A percentile compares a stretch with the other conserved stretches of the same genome.
These are phyloP conservation scores for Archilochus colubris DNA, from an alignment of 2,113 vertebrate genomes.

Conservation along the genomic window DNA sequence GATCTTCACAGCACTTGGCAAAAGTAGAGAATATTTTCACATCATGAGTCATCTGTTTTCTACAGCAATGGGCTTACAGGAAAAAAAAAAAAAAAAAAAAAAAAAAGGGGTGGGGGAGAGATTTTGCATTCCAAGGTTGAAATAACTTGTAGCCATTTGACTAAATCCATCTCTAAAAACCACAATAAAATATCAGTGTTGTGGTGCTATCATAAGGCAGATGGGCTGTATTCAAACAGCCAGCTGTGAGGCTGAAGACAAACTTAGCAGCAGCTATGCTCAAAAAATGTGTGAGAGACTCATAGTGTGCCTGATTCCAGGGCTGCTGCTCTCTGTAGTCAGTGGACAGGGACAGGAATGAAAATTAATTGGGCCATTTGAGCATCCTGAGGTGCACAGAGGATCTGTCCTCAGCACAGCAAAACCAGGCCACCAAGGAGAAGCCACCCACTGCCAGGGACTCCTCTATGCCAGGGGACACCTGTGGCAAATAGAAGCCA, in stretches of 20 bases:
- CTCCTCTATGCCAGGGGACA: fast-evolving
- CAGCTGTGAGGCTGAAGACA: background rate
- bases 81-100: background rate
- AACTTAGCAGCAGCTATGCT: background rate
- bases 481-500: background rate
- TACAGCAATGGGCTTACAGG: background rate
- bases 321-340: background rate
- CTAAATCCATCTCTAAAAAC: background rate
- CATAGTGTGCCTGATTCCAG: background rate
- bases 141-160: conserved; percentile 8
- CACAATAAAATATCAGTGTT: background rate
- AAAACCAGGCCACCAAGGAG: background rate
- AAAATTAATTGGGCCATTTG: fast-evolving
- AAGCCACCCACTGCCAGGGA: background rate
- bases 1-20: background rate
- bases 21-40: background rate
- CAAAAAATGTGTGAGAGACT: background rate
- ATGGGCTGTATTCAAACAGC: background rate
- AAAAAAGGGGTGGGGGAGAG: background rate
- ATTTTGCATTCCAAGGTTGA: background rate
- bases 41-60: background rate
- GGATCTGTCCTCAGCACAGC: background rate
- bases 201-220: background rate
- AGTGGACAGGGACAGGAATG: background rate
- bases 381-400: background rate